A percentile compares a stretch with the other conserved stretches of the same genome.
Evolutionary conservation across 2,888 invertebrate species (phyloP).

Genomic region (Gymnoscelis rufifasciata): DNA sequence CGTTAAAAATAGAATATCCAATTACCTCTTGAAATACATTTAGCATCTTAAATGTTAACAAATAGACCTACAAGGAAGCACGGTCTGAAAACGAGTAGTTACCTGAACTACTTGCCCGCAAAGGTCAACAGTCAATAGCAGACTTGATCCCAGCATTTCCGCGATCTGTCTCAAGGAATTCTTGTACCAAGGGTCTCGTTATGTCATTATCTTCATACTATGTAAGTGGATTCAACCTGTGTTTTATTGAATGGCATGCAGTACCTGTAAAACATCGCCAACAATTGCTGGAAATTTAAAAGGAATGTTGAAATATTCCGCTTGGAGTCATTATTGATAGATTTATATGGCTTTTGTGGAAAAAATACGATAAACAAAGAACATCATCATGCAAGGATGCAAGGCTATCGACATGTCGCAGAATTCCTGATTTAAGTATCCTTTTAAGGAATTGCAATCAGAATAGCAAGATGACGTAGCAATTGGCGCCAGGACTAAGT

Average conservation of each 20-base stretch:
- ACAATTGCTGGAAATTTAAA: not conserved
- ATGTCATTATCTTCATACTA: slow-evolving; percentile 7
- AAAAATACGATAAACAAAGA: slow-evolving; percentile 15
- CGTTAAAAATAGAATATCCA: too few species aligned
- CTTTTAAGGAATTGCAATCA: slow-evolving; percentile 24
- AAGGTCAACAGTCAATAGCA: slow-evolving; percentile 35
- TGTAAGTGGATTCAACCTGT: not conserved
- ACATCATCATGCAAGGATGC: slow-evolving; percentile 14
- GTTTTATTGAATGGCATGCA: too few species aligned
- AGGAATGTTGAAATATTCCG: not conserved
- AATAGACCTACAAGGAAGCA: not conserved
- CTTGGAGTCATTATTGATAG: not conserved
- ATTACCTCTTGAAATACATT: too few species aligned
- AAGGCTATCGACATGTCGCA: slow-evolving; percentile 17
- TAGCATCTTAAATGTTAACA: too few species aligned
- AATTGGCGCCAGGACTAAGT: slow-evolving; percentile 40
- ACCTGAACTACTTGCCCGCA: slow-evolving; percentile 27
- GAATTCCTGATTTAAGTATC: slow-evolving; percentile 16
- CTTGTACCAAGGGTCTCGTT: slow-evolving; percentile 35
- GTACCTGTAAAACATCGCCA: not conserved
- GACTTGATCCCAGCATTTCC: slow-evolving; percentile 40
- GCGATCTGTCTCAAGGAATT: slow-evolving; percentile 48
- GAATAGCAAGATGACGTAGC: slow-evolving; percentile 30
- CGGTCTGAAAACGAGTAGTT: slow-evolving; percentile 4
- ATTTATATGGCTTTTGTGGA: not conserved